Evolutionary conservation across 2,888 invertebrate genomes (phyloP).

Genomic region (Troides helena): DNA sequence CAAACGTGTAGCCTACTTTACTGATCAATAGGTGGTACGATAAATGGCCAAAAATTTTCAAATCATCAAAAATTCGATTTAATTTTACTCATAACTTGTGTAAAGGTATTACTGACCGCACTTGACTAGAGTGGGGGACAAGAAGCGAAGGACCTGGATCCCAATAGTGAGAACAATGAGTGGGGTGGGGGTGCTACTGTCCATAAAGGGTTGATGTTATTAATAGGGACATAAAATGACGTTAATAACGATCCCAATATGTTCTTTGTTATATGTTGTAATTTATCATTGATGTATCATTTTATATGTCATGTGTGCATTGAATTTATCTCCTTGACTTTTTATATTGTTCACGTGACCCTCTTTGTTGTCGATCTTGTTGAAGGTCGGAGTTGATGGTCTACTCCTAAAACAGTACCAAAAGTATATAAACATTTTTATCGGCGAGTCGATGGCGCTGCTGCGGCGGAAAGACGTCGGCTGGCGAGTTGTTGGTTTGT

Average conservation of each 20-base stretch:
- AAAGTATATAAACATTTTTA: conserved; percentile 42
- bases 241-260: not conserved
- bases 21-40: too few relatives aligned
- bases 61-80: too few relatives aligned
- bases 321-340: conserved; percentile 14
- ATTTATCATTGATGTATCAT: conserved; percentile 21
- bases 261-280: not conserved
- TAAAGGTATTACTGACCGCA: too few relatives aligned
- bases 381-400: conserved; percentile 60
- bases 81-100: too few relatives aligned
- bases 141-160: too few relatives aligned
- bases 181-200: not conserved
- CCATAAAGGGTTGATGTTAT: not conserved
- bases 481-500: conserved; percentile 18
- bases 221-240: not conserved
- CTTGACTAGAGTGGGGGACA: too few relatives aligned
- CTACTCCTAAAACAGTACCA: conserved; percentile 44
- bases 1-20: too few relatives aligned
- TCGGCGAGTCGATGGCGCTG: conserved; percentile 10
- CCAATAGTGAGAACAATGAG: too few relatives aligned
- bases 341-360: conserved; percentile 39
- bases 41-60: too few relatives aligned
- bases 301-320: conserved; percentile 25
- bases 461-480: not conserved
- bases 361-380: conserved; percentile 70